These are phyloP conservation scores for Noctua comes DNA, from an alignment of 2,888 invertebrate species.

Conservation along the genomic window DNA sequence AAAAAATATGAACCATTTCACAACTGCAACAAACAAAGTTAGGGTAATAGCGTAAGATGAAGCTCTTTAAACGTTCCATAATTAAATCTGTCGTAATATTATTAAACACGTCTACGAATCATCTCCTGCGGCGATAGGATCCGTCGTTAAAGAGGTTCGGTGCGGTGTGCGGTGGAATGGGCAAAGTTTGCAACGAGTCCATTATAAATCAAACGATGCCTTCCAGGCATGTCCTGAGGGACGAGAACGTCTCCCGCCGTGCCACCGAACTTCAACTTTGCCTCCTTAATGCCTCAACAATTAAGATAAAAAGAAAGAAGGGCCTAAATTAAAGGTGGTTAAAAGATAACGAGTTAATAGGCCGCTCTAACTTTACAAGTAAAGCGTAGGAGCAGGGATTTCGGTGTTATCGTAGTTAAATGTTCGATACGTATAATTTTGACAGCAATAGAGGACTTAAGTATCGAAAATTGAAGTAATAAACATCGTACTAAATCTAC, in stretches of 20 bases:
- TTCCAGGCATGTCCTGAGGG: slow-evolving; percentile 89
- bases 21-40: slow-evolving; percentile 80
- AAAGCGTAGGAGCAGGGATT: slow-evolving; percentile 61
- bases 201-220: slow-evolving; percentile 91
- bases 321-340: slow-evolving; percentile 90
- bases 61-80: slow-evolving; percentile 88
- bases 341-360: slow-evolving; percentile 90
- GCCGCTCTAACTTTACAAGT: slow-evolving; percentile 80
- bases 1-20: slow-evolving; percentile 69
- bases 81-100: slow-evolving; percentile 90
- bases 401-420: slow-evolving; percentile 27
- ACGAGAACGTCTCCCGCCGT: slow-evolving; percentile 85
- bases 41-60: slow-evolving; percentile 82
- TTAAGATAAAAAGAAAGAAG: slow-evolving; percentile 90
- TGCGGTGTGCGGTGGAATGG: slow-evolving; percentile 87
- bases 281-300: slow-evolving; percentile 89
- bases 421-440: slow-evolving; percentile 22
- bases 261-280: slow-evolving; percentile 88
- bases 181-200: slow-evolving; percentile 90
- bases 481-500: not conserved
- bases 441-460: not conserved
- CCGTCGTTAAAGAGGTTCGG: slow-evolving; percentile 89
- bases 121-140: slow-evolving; percentile 89
- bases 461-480: not conserved
- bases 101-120: slow-evolving; percentile 90